Evolutionary conservation across 2,113 vertebrate genomes (phyloP).

Genomic region (Megaceryle maxima): DNA sequence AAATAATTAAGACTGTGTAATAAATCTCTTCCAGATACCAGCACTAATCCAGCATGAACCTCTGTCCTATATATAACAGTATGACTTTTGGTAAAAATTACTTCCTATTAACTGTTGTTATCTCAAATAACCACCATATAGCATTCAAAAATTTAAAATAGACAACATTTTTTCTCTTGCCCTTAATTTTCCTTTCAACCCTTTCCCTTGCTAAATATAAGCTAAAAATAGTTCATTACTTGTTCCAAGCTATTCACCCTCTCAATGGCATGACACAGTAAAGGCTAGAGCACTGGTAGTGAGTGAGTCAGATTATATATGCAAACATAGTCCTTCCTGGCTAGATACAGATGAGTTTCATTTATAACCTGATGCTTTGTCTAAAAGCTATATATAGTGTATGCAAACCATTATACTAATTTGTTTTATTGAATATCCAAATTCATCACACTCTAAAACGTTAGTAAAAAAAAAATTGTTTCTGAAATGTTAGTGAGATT

Average conservation of each 20-base stretch:
- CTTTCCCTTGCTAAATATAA: background rate
- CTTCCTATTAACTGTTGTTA: background rate
- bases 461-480: background rate
- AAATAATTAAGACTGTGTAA: background rate
- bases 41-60: background rate
- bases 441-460: background rate
- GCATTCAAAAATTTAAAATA: background rate
- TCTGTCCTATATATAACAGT: background rate
- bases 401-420: background rate
- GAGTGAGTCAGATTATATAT: background rate
- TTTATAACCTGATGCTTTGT: conserved; percentile 11
- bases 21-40: background rate
- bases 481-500: background rate
- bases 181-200: background rate
- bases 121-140: background rate
- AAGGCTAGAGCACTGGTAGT: background rate
- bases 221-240: background rate
- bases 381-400: background rate
- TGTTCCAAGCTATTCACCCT: background rate
- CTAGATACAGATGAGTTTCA: background rate
- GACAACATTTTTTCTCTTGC: background rate
- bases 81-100: background rate
- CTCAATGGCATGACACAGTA: background rate
- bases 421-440: conserved; percentile 4
- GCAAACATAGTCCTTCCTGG: background rate